Conservation (phyloP, 1,140 invertebrate genomes). For the Lasaia peninsularis region DNA sequence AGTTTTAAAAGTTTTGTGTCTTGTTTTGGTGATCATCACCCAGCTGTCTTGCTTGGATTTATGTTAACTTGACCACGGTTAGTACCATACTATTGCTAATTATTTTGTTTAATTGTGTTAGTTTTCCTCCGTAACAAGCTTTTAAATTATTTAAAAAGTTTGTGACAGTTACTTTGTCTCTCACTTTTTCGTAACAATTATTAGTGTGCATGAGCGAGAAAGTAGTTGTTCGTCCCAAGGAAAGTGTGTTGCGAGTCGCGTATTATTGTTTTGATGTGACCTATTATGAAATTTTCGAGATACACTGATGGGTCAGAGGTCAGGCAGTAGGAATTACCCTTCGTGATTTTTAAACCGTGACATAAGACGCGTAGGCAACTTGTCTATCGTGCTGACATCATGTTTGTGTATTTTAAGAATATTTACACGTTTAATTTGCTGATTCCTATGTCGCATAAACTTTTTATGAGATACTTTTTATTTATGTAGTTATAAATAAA, state of each 20-base stretch:
- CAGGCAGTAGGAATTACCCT: conserved; percentile 31
- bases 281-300: conserved; percentile 61
- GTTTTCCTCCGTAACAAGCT: conserved; percentile 29
- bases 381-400: conserved; percentile 44
- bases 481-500: background rate
- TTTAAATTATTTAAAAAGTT: conserved; percentile 63
- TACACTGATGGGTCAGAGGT: conserved; percentile 37
- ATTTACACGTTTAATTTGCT: conserved; percentile 17
- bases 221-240: conserved; percentile 45
- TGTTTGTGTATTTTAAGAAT: conserved; percentile 46
- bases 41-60: conserved; percentile 62
- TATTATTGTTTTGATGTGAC: conserved; percentile 67
- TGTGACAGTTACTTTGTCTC: conserved; percentile 56
- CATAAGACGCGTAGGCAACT: conserved; percentile 55
- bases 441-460: background rate
- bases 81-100: conserved; percentile 29
- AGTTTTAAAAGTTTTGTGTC: conserved; percentile 67
- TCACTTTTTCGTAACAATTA: conserved; percentile 31
- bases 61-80: conserved; percentile 65
- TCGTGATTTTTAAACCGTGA: conserved; percentile 37
- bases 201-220: conserved; percentile 41
- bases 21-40: conserved; percentile 62
- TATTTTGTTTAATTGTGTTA: conserved; percentile 10
- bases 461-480: background rate
- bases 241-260: conserved; percentile 51